A percentile compares a stretch with the other conserved stretches of the same genome.
These are phyloP conservation scores for Margaritifera margaritifera DNA, from an alignment of 2,888 invertebrate genomes.

Conservation along the genomic window DNA sequence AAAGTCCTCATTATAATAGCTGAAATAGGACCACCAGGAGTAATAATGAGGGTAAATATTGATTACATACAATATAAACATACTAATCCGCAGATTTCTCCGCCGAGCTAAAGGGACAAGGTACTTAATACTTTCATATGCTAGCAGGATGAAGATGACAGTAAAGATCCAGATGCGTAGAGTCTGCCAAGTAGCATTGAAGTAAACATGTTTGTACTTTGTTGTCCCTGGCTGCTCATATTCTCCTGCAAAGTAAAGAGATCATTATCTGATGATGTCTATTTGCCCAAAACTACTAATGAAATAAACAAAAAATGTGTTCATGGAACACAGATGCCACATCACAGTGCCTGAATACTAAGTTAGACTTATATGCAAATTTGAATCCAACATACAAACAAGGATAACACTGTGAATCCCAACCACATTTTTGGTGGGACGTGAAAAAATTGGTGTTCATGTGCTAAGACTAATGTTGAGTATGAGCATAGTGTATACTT, in stretches of 20 bases:
- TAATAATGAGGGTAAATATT: slow-evolving; percentile 71
- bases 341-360: too few species aligned
- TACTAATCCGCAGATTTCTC: slow-evolving; percentile 46
- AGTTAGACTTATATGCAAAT: too few species aligned
- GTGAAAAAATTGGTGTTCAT: too few species aligned
- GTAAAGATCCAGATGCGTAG: slow-evolving; percentile 67
- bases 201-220: slow-evolving; percentile 70
- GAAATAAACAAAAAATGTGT: not conserved
- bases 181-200: slow-evolving; percentile 67
- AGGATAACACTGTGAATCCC: too few species aligned
- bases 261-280: not conserved
- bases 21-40: slow-evolving; percentile 71
- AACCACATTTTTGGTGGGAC: too few species aligned
- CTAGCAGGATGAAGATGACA: slow-evolving; percentile 58
- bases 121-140: slow-evolving; percentile 67
- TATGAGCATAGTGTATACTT: too few species aligned
- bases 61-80: slow-evolving; percentile 63
- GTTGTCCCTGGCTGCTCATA: slow-evolving; percentile 69
- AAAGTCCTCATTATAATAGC: slow-evolving; percentile 71
- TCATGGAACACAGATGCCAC: too few species aligned
- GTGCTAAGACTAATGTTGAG: too few species aligned
- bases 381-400: too few species aligned
- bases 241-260: slow-evolving; percentile 48
- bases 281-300: not conserved
- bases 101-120: slow-evolving; percentile 53